Evolutionary conservation across 2,797 vertebrate genomes (phyloP).

Genomic region (Notolabrus celidotus): DNA sequence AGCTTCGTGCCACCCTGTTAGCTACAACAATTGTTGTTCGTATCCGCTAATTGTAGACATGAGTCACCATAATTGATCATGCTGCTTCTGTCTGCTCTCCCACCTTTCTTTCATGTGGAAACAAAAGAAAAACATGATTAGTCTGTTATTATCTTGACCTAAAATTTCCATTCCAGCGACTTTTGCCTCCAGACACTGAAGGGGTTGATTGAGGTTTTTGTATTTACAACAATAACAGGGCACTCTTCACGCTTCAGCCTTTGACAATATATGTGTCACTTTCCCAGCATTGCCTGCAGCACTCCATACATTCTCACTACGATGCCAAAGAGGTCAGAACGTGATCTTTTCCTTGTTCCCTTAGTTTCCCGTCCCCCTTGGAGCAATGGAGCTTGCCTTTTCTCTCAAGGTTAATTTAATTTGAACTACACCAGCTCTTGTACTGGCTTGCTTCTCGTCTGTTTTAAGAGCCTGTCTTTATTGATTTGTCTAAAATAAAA

Average conservation of each 20-base stretch:
- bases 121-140: slow-evolving; percentile 8
- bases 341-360: slow-evolving; percentile 53
- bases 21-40: background rate
- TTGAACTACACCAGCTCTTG: slow-evolving; percentile 53
- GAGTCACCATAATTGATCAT: slow-evolving; percentile 17
- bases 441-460: slow-evolving; percentile 32
- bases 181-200: slow-evolving; percentile 1
- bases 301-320: background rate
- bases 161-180: background rate
- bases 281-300: slow-evolving; percentile 7
- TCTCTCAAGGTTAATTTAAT: slow-evolving; percentile 75
- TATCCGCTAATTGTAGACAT: slow-evolving; percentile 18
- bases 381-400: slow-evolving; percentile 28
- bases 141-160: background rate
- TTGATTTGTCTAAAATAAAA: slow-evolving; percentile 69
- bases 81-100: background rate
- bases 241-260: background rate
- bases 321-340: slow-evolving; percentile 52
- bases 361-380: slow-evolving; percentile 16
- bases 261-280: background rate
- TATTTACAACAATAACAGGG: background rate
- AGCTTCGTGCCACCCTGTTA: slow-evolving; percentile 10
- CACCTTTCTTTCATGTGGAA: background rate
- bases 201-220: background rate
- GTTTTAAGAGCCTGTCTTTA: slow-evolving; percentile 59